phyloP scores from a whole-genome alignment of 64 coral and sea anemone species.

The Montipora cactus region DNA sequence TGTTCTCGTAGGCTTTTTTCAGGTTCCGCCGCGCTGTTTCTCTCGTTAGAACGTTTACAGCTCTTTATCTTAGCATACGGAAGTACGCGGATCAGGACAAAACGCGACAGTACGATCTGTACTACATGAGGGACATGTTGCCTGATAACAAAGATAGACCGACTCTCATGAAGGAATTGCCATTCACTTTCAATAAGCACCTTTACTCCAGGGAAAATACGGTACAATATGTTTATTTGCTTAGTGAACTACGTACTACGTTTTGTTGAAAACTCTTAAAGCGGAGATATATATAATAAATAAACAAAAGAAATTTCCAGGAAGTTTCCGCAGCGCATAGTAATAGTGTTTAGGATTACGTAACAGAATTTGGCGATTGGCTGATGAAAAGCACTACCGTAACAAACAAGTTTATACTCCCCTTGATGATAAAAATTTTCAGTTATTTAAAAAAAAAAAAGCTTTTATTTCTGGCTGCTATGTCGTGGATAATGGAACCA shows the following conservation, averaged over 20 bases:
- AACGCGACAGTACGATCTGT: conserved; percentile 76
- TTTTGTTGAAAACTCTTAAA: not conserved
- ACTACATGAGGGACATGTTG: conserved; percentile 85
- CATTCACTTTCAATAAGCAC: conserved; percentile 82
- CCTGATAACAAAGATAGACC: conserved; percentile 59
- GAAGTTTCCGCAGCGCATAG: too few relatives aligned
- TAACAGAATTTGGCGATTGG: too few relatives aligned
- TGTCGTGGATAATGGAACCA: too few relatives aligned
- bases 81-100: conserved; percentile 83
- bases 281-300: not conserved
- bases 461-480: too few relatives aligned
- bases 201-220: conserved; percentile 85
- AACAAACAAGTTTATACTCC: too few relatives aligned
- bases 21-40: conserved; percentile 78
- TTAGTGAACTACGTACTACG: too few relatives aligned
- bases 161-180: conserved; percentile 56
- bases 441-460: too few relatives aligned
- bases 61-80: conserved; percentile 81
- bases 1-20: conserved; percentile 23
- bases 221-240: conserved; percentile 1
- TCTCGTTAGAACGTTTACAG: conserved; percentile 55
- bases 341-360: too few relatives aligned
- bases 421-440: too few relatives aligned
- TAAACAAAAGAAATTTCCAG: too few relatives aligned
- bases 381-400: too few relatives aligned